Conservation (phyloP, 1,140 invertebrate genomes). For the Odontomachus brunneus region DNA sequence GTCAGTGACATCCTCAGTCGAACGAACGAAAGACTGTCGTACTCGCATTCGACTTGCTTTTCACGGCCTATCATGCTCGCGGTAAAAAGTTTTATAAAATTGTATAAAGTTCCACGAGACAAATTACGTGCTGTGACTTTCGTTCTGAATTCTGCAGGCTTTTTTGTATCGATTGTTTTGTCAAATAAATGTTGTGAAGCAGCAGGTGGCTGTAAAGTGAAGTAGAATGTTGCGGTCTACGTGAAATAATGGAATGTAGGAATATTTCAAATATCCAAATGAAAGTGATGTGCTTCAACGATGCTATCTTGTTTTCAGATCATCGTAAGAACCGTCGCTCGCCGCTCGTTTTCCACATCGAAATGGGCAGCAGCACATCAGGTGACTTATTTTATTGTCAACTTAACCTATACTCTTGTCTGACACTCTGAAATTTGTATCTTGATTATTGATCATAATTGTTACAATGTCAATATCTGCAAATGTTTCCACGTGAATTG, state of each 20-base stretch:
- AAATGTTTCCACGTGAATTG: no score
- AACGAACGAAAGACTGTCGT: neutral
- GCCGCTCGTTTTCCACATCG: constrained; percentile 87
- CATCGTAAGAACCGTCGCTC: constrained; percentile 75
- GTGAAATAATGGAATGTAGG: neutral
- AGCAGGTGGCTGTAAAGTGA: neutral
- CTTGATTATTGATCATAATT: neutral
- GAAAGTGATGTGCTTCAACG: neutral
- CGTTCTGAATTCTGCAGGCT: neutral
- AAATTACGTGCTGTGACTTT: neutral
- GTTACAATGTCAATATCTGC: constrained; percentile 11
- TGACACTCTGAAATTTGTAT: neutral
- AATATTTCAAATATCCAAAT: neutral
- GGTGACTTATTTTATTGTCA: constrained; percentile 67
- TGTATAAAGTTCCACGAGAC: neutral
- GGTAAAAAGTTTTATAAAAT: constrained; percentile 72
- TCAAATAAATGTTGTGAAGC: neutral
- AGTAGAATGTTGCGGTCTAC: neutral
- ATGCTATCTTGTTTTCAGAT: constrained; percentile 75
- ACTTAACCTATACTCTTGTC: neutral
- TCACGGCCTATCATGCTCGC: constrained; percentile 78
- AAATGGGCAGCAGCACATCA: constrained; percentile 86
- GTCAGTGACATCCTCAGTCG: no score
- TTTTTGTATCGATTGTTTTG: neutral
- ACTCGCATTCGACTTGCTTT: neutral